phyloP scores from a whole-genome alignment of 2,113 vertebrate genomes.

The Cygnus atratus region DNA sequence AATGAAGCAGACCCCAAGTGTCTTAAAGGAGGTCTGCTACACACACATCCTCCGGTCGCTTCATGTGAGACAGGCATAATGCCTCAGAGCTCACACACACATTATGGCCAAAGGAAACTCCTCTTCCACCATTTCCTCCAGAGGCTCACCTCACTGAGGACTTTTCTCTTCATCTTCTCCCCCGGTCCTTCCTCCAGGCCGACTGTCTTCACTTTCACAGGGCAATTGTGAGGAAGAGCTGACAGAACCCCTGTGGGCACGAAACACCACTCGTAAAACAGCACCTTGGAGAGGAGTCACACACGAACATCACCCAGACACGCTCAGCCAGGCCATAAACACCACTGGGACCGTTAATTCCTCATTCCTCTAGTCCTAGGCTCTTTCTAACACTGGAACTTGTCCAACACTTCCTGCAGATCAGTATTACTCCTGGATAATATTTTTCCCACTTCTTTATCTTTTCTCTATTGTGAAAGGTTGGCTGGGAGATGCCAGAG shows the following conservation, averaged over 20 bases:
- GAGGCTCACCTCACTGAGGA: neutral
- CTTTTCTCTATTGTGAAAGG: neutral
- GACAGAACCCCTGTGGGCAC: neutral
- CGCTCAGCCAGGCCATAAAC: neutral
- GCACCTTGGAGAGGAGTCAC: neutral
- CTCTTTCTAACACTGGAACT: neutral
- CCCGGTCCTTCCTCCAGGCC: neutral
- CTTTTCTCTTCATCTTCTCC: neutral
- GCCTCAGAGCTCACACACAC: neutral
- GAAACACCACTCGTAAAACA: neutral
- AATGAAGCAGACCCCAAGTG: neutral
- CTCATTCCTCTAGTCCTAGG: neutral
- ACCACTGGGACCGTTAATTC: neutral
- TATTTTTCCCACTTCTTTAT: neutral
- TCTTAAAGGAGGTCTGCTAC: neutral
- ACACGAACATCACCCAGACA: neutral
- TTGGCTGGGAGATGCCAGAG: neutral
- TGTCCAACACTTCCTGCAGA: neutral
- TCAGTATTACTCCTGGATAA: neutral
- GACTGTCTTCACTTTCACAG: neutral
- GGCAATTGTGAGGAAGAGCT: neutral
- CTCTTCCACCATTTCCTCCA: neutral
- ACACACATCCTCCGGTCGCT: neutral
- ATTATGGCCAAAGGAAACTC: neutral
- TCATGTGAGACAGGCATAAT: neutral